phyloP scores from a whole-genome alignment of 2,888 invertebrate species.

The Petrophora chlorosata region DNA sequence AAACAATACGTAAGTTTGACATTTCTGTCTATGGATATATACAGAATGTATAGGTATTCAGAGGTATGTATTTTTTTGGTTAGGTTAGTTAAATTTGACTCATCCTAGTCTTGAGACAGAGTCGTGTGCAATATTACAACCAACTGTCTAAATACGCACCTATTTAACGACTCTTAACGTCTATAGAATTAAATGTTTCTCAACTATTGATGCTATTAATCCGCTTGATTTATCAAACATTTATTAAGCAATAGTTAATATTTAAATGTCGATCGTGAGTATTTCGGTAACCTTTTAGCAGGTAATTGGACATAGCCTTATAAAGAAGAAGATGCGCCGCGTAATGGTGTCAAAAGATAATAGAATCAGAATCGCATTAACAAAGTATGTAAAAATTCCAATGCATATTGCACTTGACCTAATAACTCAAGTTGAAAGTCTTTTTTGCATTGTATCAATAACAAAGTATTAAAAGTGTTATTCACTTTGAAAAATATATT shows the following conservation, averaged over 20 bases:
- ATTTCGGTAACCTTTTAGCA: slow-evolving; percentile 42
- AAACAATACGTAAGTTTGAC: not conserved
- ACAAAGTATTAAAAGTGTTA: too few relatives aligned
- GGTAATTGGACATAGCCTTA: slow-evolving; percentile 41
- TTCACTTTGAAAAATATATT: too few relatives aligned
- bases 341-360: slow-evolving; percentile 32
- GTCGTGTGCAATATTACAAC: slow-evolving; percentile 23
- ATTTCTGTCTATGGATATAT: not conserved
- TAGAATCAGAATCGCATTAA: slow-evolving; percentile 27
- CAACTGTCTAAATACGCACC: slow-evolving; percentile 6
- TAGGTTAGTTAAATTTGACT: slow-evolving; percentile 2
- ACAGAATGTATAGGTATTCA: too few relatives aligned
- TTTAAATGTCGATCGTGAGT: slow-evolving; percentile 53
- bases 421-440: not conserved
- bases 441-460: not conserved
- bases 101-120: slow-evolving; percentile 18
- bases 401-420: not conserved
- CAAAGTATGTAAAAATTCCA: not conserved
- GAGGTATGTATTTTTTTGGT: too few relatives aligned
- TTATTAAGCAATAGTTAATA: slow-evolving; percentile 41
- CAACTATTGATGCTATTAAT: slow-evolving; percentile 7
- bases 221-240: slow-evolving; percentile 14
- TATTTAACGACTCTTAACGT: slow-evolving; percentile 8
- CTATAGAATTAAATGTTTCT: slow-evolving; percentile 8
- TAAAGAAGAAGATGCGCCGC: slow-evolving; percentile 35